Conservation (phyloP, 35 echinoderm and acorn worm species). For the Holothuria glaberrima region DNA sequence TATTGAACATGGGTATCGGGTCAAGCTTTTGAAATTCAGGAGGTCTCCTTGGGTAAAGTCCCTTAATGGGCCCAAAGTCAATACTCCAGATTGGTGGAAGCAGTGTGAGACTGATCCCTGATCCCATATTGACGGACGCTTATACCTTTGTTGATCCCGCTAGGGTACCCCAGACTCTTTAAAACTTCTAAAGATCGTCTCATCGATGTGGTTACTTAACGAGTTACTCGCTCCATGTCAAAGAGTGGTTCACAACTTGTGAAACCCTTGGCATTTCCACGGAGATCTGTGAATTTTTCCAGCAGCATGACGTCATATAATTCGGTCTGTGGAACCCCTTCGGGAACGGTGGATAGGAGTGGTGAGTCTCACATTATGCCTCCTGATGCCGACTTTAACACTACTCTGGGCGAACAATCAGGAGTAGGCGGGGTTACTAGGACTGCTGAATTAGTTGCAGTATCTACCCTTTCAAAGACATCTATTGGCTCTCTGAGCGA, state of each 20-base stretch:
- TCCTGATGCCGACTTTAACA: not conserved
- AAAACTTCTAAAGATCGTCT: not conserved
- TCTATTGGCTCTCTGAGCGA: not conserved
- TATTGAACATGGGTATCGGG: not conserved
- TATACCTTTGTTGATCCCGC: no score
- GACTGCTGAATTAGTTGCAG: not conserved
- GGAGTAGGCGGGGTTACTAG: not conserved
- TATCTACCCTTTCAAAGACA: not conserved
- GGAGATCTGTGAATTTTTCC: not conserved
- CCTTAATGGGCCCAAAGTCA: not conserved
- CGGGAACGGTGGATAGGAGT: no score
- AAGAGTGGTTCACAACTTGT: constrained; percentile 12
- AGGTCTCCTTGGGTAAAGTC: constrained; percentile 6
- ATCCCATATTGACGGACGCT: not conserved
- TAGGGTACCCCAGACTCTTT: no score
- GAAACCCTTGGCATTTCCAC: not conserved
- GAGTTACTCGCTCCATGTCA: constrained; percentile 5
- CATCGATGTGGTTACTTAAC: not conserved
- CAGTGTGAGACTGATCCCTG: not conserved
- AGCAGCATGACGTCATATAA: not conserved
- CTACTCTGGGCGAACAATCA: not conserved
- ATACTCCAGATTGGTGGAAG: not conserved
- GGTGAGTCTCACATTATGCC: no score
- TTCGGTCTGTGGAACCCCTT: no score
- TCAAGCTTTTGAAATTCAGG: not conserved